Evolutionary conservation across 30 jellyfish, hydroid and myxozoan genomes (phyloP).

Genomic region (Morbakka virulenta): DNA sequence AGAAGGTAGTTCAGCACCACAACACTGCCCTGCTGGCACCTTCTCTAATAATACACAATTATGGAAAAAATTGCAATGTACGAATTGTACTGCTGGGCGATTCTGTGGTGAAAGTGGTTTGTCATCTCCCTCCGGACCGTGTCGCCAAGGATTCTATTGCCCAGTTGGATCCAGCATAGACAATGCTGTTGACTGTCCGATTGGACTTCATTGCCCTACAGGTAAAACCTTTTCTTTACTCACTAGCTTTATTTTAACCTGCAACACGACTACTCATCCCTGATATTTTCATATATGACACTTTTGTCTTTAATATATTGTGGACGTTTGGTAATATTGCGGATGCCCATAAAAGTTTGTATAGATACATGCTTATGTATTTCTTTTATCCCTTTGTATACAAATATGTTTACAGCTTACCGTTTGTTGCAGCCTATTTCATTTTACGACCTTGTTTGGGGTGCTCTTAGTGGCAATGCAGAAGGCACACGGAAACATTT

Average conservation of each 20-base stretch:
- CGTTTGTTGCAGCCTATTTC: too few relatives aligned
- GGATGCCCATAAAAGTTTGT: too few relatives aligned
- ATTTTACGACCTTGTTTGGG: too few relatives aligned
- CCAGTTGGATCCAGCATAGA: constrained; percentile 83
- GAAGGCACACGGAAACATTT: too few relatives aligned
- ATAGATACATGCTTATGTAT: too few relatives aligned
- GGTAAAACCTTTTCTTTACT: constrained; percentile 63
- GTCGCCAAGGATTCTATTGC: constrained; percentile 92
- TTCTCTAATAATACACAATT: constrained; percentile 67
- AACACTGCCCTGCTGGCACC: constrained; percentile 84
- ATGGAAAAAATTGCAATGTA: constrained; percentile 65
- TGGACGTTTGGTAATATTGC: not conserved
- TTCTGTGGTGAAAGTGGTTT: constrained; percentile 80
- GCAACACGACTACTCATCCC: not conserved
- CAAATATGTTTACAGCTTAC: too few relatives aligned
- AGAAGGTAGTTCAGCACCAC: constrained; percentile 75
- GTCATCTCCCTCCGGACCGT: constrained; percentile 82
- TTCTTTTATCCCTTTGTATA: too few relatives aligned
- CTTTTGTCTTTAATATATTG: not conserved
- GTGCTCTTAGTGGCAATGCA: too few relatives aligned
- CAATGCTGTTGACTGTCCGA: constrained; percentile 71
- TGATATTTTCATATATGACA: not conserved
- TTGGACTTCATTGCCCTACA: constrained; percentile 94
- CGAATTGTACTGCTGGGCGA: constrained; percentile 77
- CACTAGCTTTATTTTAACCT: not conserved